Base-by-base conservation (phyloP, 2,797 vertebrate species). In the Halcyon leucocephala region DNA sequence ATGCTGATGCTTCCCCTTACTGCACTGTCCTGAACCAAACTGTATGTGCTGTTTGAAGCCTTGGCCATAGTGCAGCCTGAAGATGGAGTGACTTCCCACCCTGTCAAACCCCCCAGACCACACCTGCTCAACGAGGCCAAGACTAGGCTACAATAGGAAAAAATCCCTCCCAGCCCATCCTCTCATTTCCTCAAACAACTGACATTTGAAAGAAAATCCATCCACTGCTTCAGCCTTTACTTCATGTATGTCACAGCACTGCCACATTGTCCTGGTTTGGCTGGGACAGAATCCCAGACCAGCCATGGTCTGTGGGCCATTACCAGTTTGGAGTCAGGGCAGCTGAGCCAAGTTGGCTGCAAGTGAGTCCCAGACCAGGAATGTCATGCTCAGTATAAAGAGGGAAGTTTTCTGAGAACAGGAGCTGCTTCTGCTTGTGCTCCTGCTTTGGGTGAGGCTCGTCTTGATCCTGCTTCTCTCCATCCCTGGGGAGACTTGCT, bases 251-350 rank as follows among this genome's bases (percentile, higher is more conserved):
- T 14, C 89, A 28, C 17, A 80, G 39, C 48, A 77, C 6, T 42
- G 24, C 20, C 48, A 6, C 1, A 0, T n/a, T n/a, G 31, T 25
- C 28, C 39, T n/a, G 62, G 62, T n/a, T n/a, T 33, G 24, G 62
- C 29, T 46, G 62, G 62, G 62, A 46, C 31, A 33, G 31, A 65
- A 44, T 44, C 62, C 21, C 31, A 46, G 42, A 29, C 31, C 31
- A 44, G 29, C 21, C 10, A 9, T 46, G 31, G 31, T 24, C 62
- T 65, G 62, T 15, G 33, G 22, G 21, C 10, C 21, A 14, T 12
- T 33, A 65, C 31, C 21, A n/a, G 20, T n/a, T n/a, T 44, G 20
- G 14, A 24, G 42, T 46, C 41, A 65, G 62, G 41, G 31, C 10
- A 65, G 42, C 42, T 65, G 42, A 46, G 6, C 31, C 6, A 14